These are phyloP conservation scores for Agrilus mali DNA, from an alignment of 2,888 invertebrate species.

Conservation along the genomic window DNA sequence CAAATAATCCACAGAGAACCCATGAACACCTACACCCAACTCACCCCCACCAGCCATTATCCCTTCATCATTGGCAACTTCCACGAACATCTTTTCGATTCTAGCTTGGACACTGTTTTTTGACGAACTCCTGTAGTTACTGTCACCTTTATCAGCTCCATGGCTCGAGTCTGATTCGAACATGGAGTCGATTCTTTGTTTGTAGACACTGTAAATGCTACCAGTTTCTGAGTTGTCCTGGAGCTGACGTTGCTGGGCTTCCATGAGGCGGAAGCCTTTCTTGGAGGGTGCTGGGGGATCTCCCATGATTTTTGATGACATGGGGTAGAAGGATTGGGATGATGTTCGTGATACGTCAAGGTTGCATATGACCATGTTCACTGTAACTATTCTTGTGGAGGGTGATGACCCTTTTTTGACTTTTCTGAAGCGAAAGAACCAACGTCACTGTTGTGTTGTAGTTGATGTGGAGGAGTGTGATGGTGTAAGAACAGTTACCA, in stretches of 20 bases:
- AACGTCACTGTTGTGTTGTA: no score
- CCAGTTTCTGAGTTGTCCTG: conserved; percentile 18
- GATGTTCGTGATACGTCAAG: conserved; percentile 32
- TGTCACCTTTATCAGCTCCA: conserved; percentile 17
- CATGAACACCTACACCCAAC: conserved; percentile 28
- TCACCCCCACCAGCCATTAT: conserved; percentile 36
- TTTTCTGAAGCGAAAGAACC: no score
- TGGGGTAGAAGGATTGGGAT: conserved; percentile 20
- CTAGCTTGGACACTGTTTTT: conserved; percentile 72
- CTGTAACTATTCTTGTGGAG: neutral
- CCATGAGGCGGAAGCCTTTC: conserved; percentile 27
- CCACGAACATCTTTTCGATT: conserved; percentile 76
- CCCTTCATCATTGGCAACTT: conserved; percentile 47
- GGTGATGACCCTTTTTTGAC: no score
- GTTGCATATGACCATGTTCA: conserved; percentile 16
- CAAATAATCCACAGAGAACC: conserved; percentile 65
- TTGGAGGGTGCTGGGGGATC: conserved; percentile 8
- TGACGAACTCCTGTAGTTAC: conserved; percentile 23
- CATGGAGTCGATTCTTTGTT: conserved; percentile 76
- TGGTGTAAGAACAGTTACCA: no score
- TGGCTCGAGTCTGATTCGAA: conserved; percentile 41
- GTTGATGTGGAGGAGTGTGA: no score
- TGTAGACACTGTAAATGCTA: conserved; percentile 53
- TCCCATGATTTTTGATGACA: no score
- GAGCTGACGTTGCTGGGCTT: conserved; percentile 16